Percentiles rank a stretch among this genome's conserved stretches.
These are phyloP conservation scores for Diabrotica balteata DNA, from an alignment of 2,888 invertebrate species.

Conservation along the genomic window DNA sequence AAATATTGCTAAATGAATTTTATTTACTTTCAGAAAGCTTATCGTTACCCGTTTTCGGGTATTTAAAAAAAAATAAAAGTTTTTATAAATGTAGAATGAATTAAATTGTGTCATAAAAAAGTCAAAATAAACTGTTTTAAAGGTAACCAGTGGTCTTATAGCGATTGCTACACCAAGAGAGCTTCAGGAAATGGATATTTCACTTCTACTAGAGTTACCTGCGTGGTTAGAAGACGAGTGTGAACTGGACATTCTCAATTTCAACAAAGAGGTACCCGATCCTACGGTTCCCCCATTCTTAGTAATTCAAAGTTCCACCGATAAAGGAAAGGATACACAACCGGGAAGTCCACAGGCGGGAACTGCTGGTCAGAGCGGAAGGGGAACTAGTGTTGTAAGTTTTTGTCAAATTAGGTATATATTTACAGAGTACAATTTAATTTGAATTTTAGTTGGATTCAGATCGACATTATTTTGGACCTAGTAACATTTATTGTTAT, in stretches of 20 bases:
- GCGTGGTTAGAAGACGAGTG: slow-evolving; percentile 97
- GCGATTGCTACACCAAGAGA: slow-evolving; percentile 94
- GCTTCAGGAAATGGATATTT: slow-evolving; percentile 97
- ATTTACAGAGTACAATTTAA: no score
- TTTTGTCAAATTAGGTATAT: slow-evolving; percentile 4
- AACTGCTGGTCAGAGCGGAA: slow-evolving; percentile 80
- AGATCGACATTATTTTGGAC: no score
- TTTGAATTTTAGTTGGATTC: no score
- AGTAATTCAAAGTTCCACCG: slow-evolving; percentile 79
- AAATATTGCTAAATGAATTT: not conserved
- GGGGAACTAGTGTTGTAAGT: slow-evolving; percentile 88
- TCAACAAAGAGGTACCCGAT: slow-evolving; percentile 71
- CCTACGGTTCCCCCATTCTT: slow-evolving; percentile 76
- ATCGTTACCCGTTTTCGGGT: no score
- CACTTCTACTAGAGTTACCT: slow-evolving; percentile 85
- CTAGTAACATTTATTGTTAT: no score
- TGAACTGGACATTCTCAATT: slow-evolving; percentile 91
- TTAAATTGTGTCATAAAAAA: no score
- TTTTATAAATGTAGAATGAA: no score
- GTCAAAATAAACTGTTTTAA: slow-evolving; percentile 9
- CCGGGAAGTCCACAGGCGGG: slow-evolving; percentile 72
- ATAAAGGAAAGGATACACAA: slow-evolving; percentile 63
- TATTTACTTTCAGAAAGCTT: no score
- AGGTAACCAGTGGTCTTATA: slow-evolving; percentile 82
- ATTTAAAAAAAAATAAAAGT: no score